Evolutionary conservation across 2,797 vertebrate species (phyloP).

Genomic region (Spinibarbus caldwelli): DNA sequence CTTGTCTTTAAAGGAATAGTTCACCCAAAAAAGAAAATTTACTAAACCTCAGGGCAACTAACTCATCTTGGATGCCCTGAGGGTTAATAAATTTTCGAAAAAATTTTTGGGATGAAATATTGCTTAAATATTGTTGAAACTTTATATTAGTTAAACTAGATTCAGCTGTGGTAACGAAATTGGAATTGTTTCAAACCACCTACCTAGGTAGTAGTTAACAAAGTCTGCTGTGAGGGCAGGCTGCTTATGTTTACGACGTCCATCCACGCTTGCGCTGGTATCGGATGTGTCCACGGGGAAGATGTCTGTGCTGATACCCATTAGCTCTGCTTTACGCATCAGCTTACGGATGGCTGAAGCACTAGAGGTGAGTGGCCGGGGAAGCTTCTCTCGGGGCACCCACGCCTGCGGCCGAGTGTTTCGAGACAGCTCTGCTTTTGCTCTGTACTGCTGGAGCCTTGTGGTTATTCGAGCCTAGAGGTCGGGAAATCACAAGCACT

Average conservation of each 20-base stretch:
- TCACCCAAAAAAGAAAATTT: too few relatives aligned
- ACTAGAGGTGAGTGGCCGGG: conserved; percentile 94
- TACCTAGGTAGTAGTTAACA: conserved; percentile 98
- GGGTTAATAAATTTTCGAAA: too few relatives aligned
- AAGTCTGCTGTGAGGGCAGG: conserved; percentile 97
- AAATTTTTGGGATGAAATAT: background rate
- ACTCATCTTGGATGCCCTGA: background rate
- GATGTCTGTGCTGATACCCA: conserved; percentile 98
- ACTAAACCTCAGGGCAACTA: background rate
- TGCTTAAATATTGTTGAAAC: background rate
- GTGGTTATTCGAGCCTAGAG: conserved; percentile 91
- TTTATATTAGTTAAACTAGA: background rate
- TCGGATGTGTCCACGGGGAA: conserved; percentile 97
- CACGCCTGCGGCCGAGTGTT: conserved; percentile 96
- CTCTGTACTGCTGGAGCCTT: conserved; percentile 94
- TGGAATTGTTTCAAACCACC: conserved; percentile 56
- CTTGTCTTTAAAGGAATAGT: too few relatives aligned
- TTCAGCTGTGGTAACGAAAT: background rate
- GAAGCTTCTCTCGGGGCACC: conserved; percentile 96
- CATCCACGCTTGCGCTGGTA: conserved; percentile 92
- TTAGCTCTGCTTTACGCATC: conserved; percentile 96
- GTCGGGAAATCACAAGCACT: background rate
- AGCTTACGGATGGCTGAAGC: conserved; percentile 96
- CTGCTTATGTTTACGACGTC: conserved; percentile 95
- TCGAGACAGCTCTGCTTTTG: conserved; percentile 93